These are phyloP conservation scores for Onychomys torridus DNA, from an alignment of 2,797 vertebrate genomes.

Conservation along the genomic window DNA sequence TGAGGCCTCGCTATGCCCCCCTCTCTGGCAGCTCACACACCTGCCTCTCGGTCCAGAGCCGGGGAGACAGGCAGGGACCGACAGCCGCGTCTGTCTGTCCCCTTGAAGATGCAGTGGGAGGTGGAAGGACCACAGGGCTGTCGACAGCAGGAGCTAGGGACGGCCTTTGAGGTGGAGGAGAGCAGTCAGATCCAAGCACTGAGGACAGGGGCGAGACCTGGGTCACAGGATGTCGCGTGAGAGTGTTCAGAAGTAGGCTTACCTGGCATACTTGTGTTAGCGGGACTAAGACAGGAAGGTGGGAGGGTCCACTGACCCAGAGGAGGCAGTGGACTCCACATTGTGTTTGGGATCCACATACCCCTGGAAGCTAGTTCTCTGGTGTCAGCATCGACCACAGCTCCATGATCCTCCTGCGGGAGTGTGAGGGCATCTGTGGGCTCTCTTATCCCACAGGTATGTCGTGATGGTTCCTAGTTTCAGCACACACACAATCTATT, in stretches of 20 bases:
- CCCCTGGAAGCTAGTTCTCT: background rate
- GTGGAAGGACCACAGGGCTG: background rate
- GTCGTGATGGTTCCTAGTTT: background rate
- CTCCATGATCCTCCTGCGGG: background rate
- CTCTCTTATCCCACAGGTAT: background rate
- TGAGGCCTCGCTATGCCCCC: constrained; percentile 73
- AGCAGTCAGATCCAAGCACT: background rate
- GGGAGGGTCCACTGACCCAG: background rate
- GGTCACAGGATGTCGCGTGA: background rate
- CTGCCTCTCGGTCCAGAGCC: background rate
- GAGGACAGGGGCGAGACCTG: background rate
- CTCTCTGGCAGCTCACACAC: background rate
- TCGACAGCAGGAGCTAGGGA: background rate
- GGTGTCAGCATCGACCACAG: background rate
- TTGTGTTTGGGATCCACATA: background rate
- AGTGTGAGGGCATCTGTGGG: accelerated
- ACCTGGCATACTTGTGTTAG: background rate
- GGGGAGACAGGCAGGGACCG: background rate
- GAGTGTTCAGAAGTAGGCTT: background rate
- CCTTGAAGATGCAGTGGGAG: too few species aligned
- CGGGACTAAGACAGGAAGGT: background rate
- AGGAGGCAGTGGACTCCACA: background rate
- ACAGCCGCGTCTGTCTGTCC: background rate
- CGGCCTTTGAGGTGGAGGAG: background rate
- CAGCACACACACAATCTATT: background rate